Evolutionary conservation across 2,797 vertebrate species (phyloP).

Genomic region (Sebastes taczanowskii): DNA sequence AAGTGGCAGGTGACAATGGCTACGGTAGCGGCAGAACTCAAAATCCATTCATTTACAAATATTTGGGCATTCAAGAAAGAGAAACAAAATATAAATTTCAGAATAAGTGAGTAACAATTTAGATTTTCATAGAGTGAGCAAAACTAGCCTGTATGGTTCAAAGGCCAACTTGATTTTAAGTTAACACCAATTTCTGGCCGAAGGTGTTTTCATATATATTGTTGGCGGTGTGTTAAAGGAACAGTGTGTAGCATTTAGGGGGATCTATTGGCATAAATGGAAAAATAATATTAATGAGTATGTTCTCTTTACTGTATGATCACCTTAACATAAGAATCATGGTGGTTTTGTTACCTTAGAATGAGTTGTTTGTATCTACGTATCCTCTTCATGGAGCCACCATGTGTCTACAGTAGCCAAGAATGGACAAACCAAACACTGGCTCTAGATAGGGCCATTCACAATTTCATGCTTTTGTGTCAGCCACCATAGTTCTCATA

Average conservation of each 20-base stretch:
- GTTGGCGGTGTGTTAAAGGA: not conserved
- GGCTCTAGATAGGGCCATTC: too few species aligned
- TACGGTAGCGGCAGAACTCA: too few species aligned
- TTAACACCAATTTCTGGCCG: not conserved
- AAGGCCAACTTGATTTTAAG: not conserved
- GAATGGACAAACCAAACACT: too few species aligned
- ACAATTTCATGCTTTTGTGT: accelerated
- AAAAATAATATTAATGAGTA: not conserved
- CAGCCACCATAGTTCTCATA: accelerated
- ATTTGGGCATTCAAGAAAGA: not conserved
- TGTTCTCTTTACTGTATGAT: accelerated
- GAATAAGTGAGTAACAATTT: not conserved
- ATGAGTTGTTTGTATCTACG: not conserved
- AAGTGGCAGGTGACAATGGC: not conserved
- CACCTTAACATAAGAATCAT: not conserved
- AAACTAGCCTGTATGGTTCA: not conserved
- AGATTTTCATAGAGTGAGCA: not conserved
- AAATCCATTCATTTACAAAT: not conserved
- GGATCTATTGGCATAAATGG: not conserved
- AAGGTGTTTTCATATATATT: not conserved
- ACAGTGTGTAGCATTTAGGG: not conserved
- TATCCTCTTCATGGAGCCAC: not conserved
- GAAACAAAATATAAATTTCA: not conserved
- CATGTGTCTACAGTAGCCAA: too few species aligned
- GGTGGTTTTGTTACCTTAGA: not conserved